A percentile compares a stretch with the other conserved stretches of the same genome.
phyloP scores from a whole-genome alignment of 37 sponge, comb jelly and placozoan species.

The Cladorhizidae sp. region DNA sequence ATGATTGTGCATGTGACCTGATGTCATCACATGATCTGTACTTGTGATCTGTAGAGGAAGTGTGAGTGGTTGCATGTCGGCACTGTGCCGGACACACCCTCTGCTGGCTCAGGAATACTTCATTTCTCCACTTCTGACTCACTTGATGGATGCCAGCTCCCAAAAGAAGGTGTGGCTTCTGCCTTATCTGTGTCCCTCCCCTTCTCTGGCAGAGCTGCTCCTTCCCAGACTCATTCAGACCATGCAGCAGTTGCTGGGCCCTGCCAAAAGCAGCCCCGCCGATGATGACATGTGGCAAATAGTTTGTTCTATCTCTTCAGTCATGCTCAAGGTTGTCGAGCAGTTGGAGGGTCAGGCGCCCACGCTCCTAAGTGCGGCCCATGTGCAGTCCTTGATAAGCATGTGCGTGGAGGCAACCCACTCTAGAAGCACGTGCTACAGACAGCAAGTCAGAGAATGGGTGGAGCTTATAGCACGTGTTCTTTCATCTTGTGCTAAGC shows the following conservation, averaged over 20 bases:
- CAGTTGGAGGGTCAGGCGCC: background rate
- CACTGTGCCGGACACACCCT: background rate
- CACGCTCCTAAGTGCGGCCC: background rate
- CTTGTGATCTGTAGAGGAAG: too few relatives aligned
- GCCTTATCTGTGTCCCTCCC: background rate
- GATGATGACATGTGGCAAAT: background rate
- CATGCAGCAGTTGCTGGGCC: background rate
- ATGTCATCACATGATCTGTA: too few relatives aligned
- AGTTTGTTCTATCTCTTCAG: background rate
- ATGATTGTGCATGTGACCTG: too few relatives aligned
- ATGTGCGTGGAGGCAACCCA: background rate
- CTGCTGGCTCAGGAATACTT: background rate
- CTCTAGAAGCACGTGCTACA: background rate
- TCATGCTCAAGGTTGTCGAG: background rate
- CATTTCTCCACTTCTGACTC: background rate
- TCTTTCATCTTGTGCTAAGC: background rate
- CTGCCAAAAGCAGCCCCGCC: background rate
- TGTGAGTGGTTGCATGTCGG: background rate
- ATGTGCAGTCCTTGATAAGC: background rate
- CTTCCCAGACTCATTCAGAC: background rate
- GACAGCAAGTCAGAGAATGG: background rate
- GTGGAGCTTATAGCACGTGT: background rate
- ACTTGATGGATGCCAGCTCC: background rate
- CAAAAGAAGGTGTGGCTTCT: background rate
- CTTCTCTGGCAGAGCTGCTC: background rate